Evolutionary conservation across 2,888 invertebrate species (phyloP).

Genomic region (Tenthredo distinguenda): DNA sequence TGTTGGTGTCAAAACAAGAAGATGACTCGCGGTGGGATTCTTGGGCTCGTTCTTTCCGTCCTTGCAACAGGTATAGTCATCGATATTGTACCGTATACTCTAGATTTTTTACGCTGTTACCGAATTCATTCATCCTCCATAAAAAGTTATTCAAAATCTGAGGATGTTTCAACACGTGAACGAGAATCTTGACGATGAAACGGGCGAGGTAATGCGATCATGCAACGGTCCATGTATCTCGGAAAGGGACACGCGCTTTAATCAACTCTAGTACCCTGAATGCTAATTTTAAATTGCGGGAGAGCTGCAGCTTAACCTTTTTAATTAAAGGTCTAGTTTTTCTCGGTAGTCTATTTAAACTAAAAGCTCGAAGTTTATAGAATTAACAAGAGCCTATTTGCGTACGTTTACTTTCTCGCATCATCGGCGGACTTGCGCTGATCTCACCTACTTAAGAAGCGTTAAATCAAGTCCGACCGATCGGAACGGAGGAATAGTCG

Average conservation of each 20-base stretch:
- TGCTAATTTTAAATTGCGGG: constrained; percentile 11
- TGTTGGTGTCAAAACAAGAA: constrained; percentile 1
- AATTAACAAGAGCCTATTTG: neutral
- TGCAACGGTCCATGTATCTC: neutral
- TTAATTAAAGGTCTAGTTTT: constrained; percentile 23
- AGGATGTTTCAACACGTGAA: neutral
- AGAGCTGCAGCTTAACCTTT: constrained; percentile 4
- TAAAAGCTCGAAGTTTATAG: neutral
- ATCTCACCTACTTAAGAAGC: neutral
- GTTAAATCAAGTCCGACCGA: neutral
- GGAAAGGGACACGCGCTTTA: constrained; percentile 22
- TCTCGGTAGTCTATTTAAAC: neutral
- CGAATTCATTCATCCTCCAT: neutral
- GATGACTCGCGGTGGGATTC: constrained; percentile 23
- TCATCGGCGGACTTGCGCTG: neutral
- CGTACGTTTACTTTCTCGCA: neutral
- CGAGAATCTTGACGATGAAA: neutral
- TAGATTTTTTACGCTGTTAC: neutral
- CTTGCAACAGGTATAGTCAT: constrained; percentile 28
- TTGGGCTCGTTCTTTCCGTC: constrained; percentile 22
- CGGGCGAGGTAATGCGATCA: neutral
- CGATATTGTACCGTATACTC: neutral
- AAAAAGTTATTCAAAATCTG: neutral
- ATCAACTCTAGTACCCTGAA: neutral
- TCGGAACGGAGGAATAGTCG: neutral